A percentile compares a stretch with the other conserved stretches of the same genome.
These are phyloP conservation scores for Dicrurus megarhynchus DNA, from an alignment of 2,113 vertebrate species.

Conservation along the genomic window DNA sequence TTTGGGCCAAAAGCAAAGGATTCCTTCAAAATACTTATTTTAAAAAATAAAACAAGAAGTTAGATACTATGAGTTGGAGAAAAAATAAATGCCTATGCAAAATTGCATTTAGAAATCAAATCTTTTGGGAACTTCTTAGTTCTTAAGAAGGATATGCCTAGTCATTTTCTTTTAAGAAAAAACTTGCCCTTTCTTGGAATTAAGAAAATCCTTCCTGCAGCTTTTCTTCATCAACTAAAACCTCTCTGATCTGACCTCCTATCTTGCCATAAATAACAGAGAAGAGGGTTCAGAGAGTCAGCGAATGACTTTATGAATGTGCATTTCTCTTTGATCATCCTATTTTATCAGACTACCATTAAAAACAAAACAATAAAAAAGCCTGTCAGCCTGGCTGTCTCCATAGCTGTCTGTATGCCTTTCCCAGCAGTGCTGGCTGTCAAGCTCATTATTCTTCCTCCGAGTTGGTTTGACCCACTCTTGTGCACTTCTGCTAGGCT, in stretches of 20 bases:
- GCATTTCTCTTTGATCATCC: slow-evolving; percentile 18
- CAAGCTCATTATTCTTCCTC: slow-evolving; percentile 37
- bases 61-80: neutral
- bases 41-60: neutral
- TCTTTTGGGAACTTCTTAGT: neutral
- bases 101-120: neutral
- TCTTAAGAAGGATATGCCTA: neutral
- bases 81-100: neutral
- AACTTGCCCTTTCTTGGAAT: slow-evolving; percentile 6
- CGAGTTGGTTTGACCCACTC: neutral
- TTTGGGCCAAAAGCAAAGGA: neutral
- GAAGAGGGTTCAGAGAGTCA: slow-evolving; percentile 17
- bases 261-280: slow-evolving; percentile 19
- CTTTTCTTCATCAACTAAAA: slow-evolving; percentile 31
- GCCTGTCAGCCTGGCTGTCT: slow-evolving; percentile 50
- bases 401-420: slow-evolving; percentile 2
- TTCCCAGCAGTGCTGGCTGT: neutral
- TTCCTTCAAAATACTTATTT: neutral
- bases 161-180: slow-evolving; percentile 5
- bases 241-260: slow-evolving; percentile 2
- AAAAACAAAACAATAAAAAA: slow-evolving; percentile 41
- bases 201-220: slow-evolving; percentile 28
- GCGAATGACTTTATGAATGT: slow-evolving; percentile 34
- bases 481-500: neutral
- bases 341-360: neutral